Evolutionary conservation across 2,888 invertebrate species (phyloP).

Genomic region (Trachelus troglodyta): DNA sequence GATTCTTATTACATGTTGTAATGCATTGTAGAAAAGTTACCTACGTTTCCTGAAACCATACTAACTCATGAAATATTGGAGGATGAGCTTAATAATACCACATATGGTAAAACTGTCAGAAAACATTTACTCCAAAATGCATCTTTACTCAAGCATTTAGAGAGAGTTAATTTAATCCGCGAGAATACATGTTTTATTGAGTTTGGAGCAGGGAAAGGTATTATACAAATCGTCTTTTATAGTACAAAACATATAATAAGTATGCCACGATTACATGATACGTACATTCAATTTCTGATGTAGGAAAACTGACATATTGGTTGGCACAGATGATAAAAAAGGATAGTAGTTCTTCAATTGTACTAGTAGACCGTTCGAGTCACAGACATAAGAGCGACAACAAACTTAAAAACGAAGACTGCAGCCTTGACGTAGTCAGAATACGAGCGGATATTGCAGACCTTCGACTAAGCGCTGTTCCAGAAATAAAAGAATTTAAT

Average conservation of each 20-base stretch:
- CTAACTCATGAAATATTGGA: conserved; percentile 66
- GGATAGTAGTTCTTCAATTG: conserved; percentile 69
- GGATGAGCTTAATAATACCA: conserved; percentile 67
- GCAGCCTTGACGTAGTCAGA: conserved; percentile 69
- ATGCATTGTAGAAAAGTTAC: conserved; percentile 48
- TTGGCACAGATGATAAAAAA: conserved; percentile 73
- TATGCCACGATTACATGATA: neutral
- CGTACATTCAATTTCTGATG: conserved; percentile 13
- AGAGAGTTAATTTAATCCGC: conserved; percentile 71
- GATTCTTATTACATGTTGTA: neutral
- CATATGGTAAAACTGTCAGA: conserved; percentile 73
- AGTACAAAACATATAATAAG: conserved; percentile 1
- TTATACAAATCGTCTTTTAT: conserved; percentile 2
- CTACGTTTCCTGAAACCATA: conserved; percentile 62
- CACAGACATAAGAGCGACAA: conserved; percentile 86
- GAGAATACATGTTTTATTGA: conserved; percentile 82
- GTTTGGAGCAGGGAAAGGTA: conserved; percentile 91
- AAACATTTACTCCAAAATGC: conserved; percentile 85
- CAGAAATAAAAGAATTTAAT: conserved; percentile 65
- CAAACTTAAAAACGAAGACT: conserved; percentile 68
- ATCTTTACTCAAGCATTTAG: conserved; percentile 78
- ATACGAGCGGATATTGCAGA: conserved; percentile 87
- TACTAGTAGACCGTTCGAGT: conserved; percentile 83
- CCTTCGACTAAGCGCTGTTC: conserved; percentile 73
- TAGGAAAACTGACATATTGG: conserved; percentile 84